Base-by-base conservation (phyloP, 2,888 invertebrate species). In the Caenorhabditis sulstoni region DNA sequence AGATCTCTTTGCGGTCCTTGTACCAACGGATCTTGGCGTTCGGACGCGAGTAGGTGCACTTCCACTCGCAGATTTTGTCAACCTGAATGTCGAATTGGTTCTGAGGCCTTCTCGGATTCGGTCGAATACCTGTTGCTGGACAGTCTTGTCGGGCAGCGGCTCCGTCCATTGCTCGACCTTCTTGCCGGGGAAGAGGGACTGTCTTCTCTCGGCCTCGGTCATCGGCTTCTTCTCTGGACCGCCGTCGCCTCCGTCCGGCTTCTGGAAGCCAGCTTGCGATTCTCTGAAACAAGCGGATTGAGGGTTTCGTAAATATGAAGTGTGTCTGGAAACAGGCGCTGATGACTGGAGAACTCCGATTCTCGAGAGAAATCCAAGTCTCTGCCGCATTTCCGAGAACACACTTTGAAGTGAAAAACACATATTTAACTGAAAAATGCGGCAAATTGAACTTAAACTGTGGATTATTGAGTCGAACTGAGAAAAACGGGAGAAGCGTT, bases 41-140 rank as follows among this genome's bases (percentile, higher is more conserved):
- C n/a, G 96, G 94, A 92, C 97, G 98, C 82, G 96, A 95, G 92
- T 98, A 99, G 91, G 95, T 94, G 81, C 95, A 95, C 91, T 96
- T 95, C 90, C 99, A 96, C 47, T 93, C 93, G 85, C 96, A 95
- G 92, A 95, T 95, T 91, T 96, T 96, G 92, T 97, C 97, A 92
- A 96, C 96, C 83, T 89, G 81, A 29, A 79, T 12, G 8, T 16
- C 29, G 12, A 57, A 20, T 11, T 9, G 4, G 4, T 29, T 7
- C 29, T 7, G 29, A 29, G 7, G 29, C 29, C 4, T 3, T 29
- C 29, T 29, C 29, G n/a, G n/a, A n/a, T n/a, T n/a, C n/a, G n/a
- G n/a, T n/a, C n/a, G n/a, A n/a, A n/a, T 57, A 83, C 85, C 82
- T 88, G 88, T 70, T 89, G 89, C 71, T 89, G 88, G 20, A 83